Conservation (phyloP, 1,140 invertebrate genomes). For the Paramacrobiotus metropolitanus region DNA sequence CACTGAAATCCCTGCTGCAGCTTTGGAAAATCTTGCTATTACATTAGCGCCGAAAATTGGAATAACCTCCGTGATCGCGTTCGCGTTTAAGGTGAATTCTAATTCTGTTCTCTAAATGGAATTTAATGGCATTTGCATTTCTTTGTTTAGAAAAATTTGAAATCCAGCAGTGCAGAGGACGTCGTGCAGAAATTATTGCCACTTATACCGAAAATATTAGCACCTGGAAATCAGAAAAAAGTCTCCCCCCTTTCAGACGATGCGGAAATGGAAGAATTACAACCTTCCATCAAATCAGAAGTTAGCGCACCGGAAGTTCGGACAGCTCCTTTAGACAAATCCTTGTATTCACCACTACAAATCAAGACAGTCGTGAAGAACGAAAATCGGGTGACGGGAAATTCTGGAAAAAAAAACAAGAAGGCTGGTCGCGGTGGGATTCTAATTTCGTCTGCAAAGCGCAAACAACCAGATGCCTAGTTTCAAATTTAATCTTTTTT, state of each 20-base stretch:
- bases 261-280: not conserved
- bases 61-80: conserved; percentile 10
- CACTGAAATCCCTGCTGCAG: conserved; percentile 11
- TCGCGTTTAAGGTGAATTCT: conserved; percentile 15
- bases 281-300: no score
- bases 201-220: not conserved
- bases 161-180: not conserved
- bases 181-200: not conserved
- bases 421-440: no score
- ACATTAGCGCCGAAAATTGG: conserved; percentile 8
- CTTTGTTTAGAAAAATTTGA: not conserved
- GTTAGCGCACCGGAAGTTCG: no score
- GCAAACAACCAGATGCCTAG: no score
- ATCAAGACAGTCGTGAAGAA: no score
- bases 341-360: no score
- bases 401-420: no score
- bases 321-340: no score
- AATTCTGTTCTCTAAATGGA: not conserved
- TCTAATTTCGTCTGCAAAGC: no score
- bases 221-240: not conserved
- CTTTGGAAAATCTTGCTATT: conserved; percentile 10
- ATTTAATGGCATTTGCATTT: not conserved
- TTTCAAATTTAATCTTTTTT: no score
- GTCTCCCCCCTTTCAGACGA: not conserved
- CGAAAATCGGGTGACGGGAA: no score